Conservation (phyloP, 2,888 invertebrate species). For the Emesis castigata region DNA sequence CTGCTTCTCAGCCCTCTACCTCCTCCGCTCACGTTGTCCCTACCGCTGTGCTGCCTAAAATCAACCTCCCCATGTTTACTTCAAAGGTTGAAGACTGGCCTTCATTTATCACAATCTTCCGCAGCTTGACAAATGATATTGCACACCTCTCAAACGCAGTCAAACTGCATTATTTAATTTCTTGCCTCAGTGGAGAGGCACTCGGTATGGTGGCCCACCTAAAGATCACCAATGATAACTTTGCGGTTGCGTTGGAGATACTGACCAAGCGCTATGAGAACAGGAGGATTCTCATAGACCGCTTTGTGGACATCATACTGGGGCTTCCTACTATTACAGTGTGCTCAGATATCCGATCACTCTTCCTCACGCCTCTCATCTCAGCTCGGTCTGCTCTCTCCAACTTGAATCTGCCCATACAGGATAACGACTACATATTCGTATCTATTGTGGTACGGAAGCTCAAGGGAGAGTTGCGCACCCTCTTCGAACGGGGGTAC, state of each 20-base stretch:
- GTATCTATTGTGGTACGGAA: not conserved
- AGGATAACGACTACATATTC: constrained; percentile 13
- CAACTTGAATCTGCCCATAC: constrained; percentile 8
- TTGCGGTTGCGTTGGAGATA: not conserved
- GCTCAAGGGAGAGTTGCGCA: not conserved
- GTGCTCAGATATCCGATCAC: not conserved
- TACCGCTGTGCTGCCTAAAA: not conserved
- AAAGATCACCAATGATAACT: not conserved
- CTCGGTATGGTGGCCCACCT: not conserved
- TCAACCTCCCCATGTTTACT: not conserved
- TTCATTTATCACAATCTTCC: not conserved
- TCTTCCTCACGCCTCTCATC: not conserved
- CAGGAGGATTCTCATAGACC: not conserved
- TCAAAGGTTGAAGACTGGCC: not conserved
- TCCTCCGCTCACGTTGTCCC: not conserved
- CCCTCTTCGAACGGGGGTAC: not conserved
- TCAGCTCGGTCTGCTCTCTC: not conserved
- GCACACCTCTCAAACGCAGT: not conserved
- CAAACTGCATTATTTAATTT: not conserved
- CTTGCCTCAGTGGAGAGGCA: not conserved
- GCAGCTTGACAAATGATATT: not conserved
- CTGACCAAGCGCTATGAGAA: constrained; percentile 27
- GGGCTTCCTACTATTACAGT: not conserved
- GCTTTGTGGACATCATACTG: constrained; percentile 5
- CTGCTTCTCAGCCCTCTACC: not conserved